These are phyloP conservation scores for Tetraneura akinire DNA, from an alignment of 1,140 invertebrate genomes.

Conservation along the genomic window DNA sequence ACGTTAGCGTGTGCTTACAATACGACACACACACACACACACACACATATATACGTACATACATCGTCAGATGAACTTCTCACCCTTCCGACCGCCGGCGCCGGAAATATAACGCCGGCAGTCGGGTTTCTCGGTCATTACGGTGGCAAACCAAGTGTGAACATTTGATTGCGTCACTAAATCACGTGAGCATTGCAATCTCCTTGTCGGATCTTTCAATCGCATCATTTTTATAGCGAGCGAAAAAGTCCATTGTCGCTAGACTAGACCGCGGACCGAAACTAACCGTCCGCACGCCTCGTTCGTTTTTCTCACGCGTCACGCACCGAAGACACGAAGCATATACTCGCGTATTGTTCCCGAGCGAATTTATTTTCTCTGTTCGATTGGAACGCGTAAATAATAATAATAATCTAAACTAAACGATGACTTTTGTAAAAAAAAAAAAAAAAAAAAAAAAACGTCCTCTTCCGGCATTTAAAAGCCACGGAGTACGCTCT, in stretches of 20 bases:
- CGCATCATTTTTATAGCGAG: not conserved
- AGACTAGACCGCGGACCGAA: not conserved
- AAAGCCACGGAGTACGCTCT: no score
- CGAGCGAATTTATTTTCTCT: not conserved
- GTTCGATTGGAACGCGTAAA: not conserved
- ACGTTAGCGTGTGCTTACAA: not conserved
- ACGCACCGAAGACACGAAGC: not conserved
- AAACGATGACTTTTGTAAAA: not conserved
- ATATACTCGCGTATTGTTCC: not conserved
- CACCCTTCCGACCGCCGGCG: not conserved
- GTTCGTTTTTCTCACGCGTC: not conserved
- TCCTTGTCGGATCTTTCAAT: conserved; percentile 24
- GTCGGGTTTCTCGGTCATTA: not conserved
- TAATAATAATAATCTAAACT: not conserved
- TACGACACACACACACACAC: not conserved
- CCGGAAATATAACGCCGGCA: no score
- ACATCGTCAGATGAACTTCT: not conserved
- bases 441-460: not conserved
- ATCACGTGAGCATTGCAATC: not conserved
- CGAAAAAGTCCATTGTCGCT: conserved; percentile 3
- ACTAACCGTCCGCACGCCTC: not conserved
- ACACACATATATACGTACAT: no score
- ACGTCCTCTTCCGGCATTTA: no score
- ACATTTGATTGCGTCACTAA: conserved; percentile 45
- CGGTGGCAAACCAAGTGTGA: conserved; percentile 44